phyloP scores from a whole-genome alignment of 2,797 vertebrate species.

The Fistularia tabacaria region DNA sequence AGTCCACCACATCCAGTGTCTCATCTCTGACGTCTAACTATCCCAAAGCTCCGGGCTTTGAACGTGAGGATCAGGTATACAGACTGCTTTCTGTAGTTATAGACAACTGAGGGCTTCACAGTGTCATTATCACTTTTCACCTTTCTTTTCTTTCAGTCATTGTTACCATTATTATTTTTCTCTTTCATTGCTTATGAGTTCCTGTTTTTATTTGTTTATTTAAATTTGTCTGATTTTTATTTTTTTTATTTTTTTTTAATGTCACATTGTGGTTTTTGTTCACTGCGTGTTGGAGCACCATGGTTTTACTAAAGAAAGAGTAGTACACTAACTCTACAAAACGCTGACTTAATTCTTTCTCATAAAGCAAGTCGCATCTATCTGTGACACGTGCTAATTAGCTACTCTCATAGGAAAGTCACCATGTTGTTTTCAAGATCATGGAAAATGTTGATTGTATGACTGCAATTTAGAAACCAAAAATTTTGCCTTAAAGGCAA shows the following conservation, averaged over 20 bases:
- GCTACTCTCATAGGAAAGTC: no score
- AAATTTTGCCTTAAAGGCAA: no score
- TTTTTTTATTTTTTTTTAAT: no score
- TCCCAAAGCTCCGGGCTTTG: slow-evolving; percentile 87
- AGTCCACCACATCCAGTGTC: slow-evolving; percentile 79
- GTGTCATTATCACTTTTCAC: slow-evolving; percentile 9
- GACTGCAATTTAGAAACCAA: no score
- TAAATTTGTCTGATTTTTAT: not conserved
- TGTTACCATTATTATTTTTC: slow-evolving; percentile 14
- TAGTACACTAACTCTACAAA: no score
- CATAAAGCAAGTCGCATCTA: no score
- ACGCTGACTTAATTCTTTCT: no score
- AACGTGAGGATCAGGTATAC: slow-evolving; percentile 87
- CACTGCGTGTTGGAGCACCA: no score
- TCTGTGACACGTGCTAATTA: no score
- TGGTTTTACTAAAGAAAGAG: no score
- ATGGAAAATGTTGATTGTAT: no score
- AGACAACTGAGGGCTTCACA: slow-evolving; percentile 23
- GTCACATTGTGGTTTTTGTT: not conserved
- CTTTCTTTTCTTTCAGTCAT: slow-evolving; percentile 22
- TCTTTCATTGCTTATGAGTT: slow-evolving; percentile 2
- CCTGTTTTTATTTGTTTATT: not conserved
- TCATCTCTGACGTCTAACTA: slow-evolving; percentile 82
- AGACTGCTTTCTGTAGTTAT: slow-evolving; percentile 53
- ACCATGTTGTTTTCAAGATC: no score